A percentile compares a stretch with the other conserved stretches of the same genome.
Evolutionary conservation across 2,888 invertebrate species (phyloP).

Genomic region (Caenorhabditis afra): DNA sequence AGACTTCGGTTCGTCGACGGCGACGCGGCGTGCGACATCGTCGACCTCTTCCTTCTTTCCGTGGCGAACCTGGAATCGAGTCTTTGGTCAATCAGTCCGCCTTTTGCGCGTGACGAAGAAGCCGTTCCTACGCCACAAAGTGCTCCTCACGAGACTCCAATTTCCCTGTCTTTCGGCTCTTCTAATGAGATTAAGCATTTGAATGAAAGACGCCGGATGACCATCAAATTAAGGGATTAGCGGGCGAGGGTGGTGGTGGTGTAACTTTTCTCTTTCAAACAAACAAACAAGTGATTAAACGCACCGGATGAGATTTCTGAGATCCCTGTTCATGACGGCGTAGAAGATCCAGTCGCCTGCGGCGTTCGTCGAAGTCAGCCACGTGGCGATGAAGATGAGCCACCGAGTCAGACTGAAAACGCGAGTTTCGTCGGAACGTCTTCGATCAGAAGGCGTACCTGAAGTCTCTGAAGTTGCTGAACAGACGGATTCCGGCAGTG

Average conservation of each 20-base stretch:
- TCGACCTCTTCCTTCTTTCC: constrained; percentile 77
- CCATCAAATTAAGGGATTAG: constrained; percentile 47
- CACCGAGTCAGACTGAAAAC: constrained; percentile 64
- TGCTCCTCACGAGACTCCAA: constrained; percentile 31
- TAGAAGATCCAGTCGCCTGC: constrained; percentile 79
- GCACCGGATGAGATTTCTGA: constrained; percentile 77
- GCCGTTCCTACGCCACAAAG: constrained; percentile 33
- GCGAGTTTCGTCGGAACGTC: too few species aligned
- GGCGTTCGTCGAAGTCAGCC: constrained; percentile 77
- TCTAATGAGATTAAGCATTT: constrained; percentile 38
- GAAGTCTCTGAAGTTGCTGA: constrained; percentile 68
- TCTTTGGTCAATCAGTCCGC: constrained; percentile 4
- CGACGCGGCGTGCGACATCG: constrained; percentile 77
- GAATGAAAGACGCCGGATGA: background rate
- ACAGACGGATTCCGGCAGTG: constrained; percentile 63
- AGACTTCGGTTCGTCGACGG: constrained; percentile 74
- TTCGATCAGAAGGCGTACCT: constrained; percentile 42
- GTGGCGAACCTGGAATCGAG: constrained; percentile 74
- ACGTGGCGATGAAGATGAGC: constrained; percentile 73
- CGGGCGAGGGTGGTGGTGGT: constrained; percentile 21
- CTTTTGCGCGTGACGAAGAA: constrained; percentile 14
- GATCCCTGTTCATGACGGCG: constrained; percentile 78
- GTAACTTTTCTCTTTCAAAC: too few species aligned
- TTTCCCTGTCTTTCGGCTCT: constrained; percentile 31
- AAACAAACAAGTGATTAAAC: background rate